These are phyloP conservation scores for Coelopa pilipes DNA, from an alignment of 2,888 invertebrate species.

Conservation along the genomic window DNA sequence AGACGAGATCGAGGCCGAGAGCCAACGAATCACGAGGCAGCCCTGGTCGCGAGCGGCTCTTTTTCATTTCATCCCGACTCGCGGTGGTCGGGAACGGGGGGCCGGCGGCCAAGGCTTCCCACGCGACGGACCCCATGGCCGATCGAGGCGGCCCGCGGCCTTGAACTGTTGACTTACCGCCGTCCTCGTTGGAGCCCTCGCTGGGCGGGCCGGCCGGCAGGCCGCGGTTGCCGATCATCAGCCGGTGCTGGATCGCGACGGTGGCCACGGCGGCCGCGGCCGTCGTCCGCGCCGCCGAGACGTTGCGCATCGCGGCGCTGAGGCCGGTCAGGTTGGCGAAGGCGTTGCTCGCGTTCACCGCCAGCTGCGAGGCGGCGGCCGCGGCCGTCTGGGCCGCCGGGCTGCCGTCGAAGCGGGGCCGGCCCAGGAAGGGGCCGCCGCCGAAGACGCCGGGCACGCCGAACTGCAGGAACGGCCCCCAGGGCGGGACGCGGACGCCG, in stretches of 20 bases:
- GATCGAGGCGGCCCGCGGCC: too few relatives aligned
- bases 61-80: too few relatives aligned
- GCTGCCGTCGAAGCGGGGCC: constrained; percentile 60
- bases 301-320: constrained; percentile 63
- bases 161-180: constrained; percentile 57
- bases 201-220: constrained; percentile 64
- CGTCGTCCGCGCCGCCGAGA: constrained; percentile 62
- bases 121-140: too few relatives aligned
- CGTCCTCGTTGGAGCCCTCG: constrained; percentile 64
- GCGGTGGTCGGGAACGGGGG: too few relatives aligned
- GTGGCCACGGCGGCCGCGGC: constrained; percentile 64
- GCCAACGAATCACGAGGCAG: too few relatives aligned
- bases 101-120: too few relatives aligned
- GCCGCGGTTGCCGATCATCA: constrained; percentile 62
- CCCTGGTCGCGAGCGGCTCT: too few relatives aligned
- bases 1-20: too few relatives aligned
- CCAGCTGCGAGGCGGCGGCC: constrained; percentile 60
- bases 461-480: constrained; percentile 63
- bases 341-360: constrained; percentile 63
- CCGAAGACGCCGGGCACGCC: constrained; percentile 64
- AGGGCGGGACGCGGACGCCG: constrained; percentile 63
- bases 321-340: constrained; percentile 64
- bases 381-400: constrained; percentile 57
- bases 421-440: constrained; percentile 58
- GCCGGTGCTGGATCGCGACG: constrained; percentile 63